Conservation (phyloP, 1,140 invertebrate genomes). For the Drosophila lacteicornis region DNA sequence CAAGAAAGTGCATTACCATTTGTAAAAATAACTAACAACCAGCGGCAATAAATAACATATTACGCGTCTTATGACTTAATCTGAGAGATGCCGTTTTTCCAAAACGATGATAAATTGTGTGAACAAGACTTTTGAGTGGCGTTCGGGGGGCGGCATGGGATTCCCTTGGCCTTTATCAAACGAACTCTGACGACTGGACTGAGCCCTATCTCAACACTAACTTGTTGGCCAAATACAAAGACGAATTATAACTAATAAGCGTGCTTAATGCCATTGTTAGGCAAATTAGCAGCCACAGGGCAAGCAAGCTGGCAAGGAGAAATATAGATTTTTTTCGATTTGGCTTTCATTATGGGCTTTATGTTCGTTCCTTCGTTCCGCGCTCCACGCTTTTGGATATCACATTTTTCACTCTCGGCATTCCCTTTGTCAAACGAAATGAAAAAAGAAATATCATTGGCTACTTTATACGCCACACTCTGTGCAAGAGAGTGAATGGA, state of each 20-base stretch:
- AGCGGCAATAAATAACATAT: constrained; percentile 41
- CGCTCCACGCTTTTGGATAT: constrained; percentile 11
- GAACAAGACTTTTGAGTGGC: constrained; percentile 35
- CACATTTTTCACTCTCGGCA: constrained; percentile 47
- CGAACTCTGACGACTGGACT: constrained; percentile 9
- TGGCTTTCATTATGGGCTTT: constrained; percentile 22
- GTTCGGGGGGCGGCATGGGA: constrained; percentile 18
- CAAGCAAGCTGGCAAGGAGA: constrained; percentile 23
- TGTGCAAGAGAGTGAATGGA: constrained; percentile 43
- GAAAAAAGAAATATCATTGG: constrained; percentile 48
- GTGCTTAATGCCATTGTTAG: constrained; percentile 70
- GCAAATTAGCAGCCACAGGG: constrained; percentile 61
- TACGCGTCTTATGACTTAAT: constrained; percentile 36
- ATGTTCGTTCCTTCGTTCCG: constrained; percentile 13
- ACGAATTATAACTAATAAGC: constrained; percentile 73
- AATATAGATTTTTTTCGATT: constrained; percentile 52
- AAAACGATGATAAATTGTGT: constrained; percentile 67
- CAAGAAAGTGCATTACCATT: constrained; percentile 62
- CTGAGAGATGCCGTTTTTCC: constrained; percentile 33
- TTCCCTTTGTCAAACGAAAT: constrained; percentile 49
- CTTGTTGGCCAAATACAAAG: constrained; percentile 68
- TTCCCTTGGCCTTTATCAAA: constrained; percentile 55
- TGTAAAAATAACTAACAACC: constrained; percentile 23
- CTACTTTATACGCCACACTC: constrained; percentile 63
- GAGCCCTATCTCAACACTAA: constrained; percentile 31